Percentiles rank a stretch among this genome's conserved stretches.
These are phyloP conservation scores for Drosophila pseudoobscura DNA, from an alignment of 1,140 invertebrate genomes.

Conservation along the genomic window DNA sequence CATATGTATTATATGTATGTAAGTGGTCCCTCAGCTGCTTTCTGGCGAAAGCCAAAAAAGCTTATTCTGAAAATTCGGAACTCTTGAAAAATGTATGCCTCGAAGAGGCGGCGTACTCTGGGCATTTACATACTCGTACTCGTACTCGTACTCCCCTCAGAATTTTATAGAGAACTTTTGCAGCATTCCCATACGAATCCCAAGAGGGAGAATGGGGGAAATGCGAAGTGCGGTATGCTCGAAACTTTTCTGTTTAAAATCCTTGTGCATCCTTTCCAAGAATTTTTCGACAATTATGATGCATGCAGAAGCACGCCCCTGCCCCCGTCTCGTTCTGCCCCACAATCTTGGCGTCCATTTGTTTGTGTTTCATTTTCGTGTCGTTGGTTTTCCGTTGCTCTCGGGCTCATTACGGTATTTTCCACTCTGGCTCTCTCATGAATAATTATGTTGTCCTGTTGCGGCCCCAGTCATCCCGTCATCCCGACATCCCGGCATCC, in stretches of 20 bases:
- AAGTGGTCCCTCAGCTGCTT: constrained; percentile 31
- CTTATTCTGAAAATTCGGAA: constrained; percentile 16
- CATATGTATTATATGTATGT: not conserved
- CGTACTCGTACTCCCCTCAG: constrained; percentile 18
- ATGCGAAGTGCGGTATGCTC: constrained; percentile 8
- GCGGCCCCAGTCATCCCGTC: constrained; percentile 28
- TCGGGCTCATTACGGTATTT: constrained; percentile 66
- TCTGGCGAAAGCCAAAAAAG: constrained; percentile 37
- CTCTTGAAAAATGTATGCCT: constrained; percentile 55
- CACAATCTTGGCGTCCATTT: constrained; percentile 30
- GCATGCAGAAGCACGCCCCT: constrained; percentile 16
- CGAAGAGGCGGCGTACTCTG: constrained; percentile 30
- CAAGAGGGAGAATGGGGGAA: not conserved
- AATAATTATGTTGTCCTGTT: constrained; percentile 67
- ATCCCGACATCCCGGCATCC: too few species aligned
- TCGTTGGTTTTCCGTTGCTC: constrained; percentile 56
- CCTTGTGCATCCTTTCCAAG: constrained; percentile 46
- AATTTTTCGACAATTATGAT: constrained; percentile 46
- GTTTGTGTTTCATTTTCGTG: constrained; percentile 57
- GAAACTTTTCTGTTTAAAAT: constrained; percentile 45
- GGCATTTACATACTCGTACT: constrained; percentile 1
- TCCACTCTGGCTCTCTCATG: constrained; percentile 68
- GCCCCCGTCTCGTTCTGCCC: too few species aligned
- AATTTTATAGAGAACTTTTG: constrained; percentile 14
- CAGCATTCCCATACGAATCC: constrained; percentile 28